Evolutionary conservation across 2,888 invertebrate genomes (phyloP).

Genomic region (Rotaria sp.): DNA sequence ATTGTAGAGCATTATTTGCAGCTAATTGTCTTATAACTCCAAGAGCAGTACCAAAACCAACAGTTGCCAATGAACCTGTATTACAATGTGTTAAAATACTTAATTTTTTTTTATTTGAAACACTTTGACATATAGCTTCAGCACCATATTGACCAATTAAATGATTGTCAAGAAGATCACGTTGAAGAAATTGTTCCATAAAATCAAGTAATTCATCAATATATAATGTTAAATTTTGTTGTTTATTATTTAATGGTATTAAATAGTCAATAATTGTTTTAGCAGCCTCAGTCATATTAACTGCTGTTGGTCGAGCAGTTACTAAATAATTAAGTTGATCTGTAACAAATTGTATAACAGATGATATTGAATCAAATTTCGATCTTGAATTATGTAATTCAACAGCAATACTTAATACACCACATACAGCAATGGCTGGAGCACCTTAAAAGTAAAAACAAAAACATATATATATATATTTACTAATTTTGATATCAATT

Average conservation of each 20-base stretch:
- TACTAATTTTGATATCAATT: too few relatives aligned
- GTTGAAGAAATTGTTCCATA: conserved; percentile 69
- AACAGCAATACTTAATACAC: conserved; percentile 80
- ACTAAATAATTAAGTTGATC: conserved; percentile 70
- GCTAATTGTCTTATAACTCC: conserved; percentile 78
- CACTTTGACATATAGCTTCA: conserved; percentile 63
- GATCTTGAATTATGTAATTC: conserved; percentile 62
- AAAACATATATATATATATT: too few relatives aligned
- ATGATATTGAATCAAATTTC: neutral
- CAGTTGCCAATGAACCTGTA: conserved; percentile 92
- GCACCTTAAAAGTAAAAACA: conserved; percentile 66
- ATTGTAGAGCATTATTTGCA: conserved; percentile 62
- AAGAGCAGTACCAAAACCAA: conserved; percentile 91
- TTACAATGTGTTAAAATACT: conserved; percentile 90
- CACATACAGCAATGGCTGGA: conserved; percentile 94
- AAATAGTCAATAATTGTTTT: conserved; percentile 33
- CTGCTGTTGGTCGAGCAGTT: conserved; percentile 88
- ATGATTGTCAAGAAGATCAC: conserved; percentile 78
- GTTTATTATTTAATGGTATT: neutral
- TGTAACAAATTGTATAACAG: neutral
- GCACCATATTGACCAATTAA: conserved; percentile 78
- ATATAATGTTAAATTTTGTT: neutral
- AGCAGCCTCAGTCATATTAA: conserved; percentile 78
- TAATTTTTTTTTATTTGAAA: conserved; percentile 60
- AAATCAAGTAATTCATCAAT: neutral